Evolutionary conservation across 2,797 vertebrate genomes (phyloP), one percentile per base, ranked within the genome.

Genomic region (Botia kubotai): DNA sequence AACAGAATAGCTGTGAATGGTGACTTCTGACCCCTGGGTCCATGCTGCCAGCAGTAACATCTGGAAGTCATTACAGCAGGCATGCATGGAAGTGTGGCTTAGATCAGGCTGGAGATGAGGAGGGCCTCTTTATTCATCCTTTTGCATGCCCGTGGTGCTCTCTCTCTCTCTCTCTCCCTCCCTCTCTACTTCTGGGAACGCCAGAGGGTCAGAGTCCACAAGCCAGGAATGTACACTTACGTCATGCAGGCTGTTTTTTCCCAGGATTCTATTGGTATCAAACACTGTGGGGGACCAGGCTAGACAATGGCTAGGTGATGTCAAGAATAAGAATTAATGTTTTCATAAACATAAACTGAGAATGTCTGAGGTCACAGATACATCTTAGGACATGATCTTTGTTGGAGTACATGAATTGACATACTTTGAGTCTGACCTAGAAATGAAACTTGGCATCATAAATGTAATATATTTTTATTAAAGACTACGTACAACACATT

Each of bases 51-150:
- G 68, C 74, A 63, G 29, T 1, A 69, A 72, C 91, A 93, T 91
- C 91, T 93, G 93, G 82, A 87, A 72, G 87, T 62, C 86, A 90
- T 94, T 91, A 90, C 78, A 76, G 83, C 83, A 90, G 89, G 86
- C 88, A 87, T 86, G 88, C 85, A 82, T 87, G 85, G 87, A 85
- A 90, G 87, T 87, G 87, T 90, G 91, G 83, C 67, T 86, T 84
- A 89, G 67, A 91, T 82, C 80, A 75, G 82, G 86, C 86, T 80
- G 82, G 80, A 82, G 77, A 86, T 86, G 82, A 65, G 63, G 70
- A 55, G 78, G 62, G 62, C 71, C 72, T 75, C 43, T 75, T 43
- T 50, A 3, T 19, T 23, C 21, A 21, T 17, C 14, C 72, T 81
- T 26, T 62, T 68, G 62, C 71, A 7, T 60, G 17, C 63, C 75